phyloP scores from a whole-genome alignment of 2,888 invertebrate genomes.

The Deilephila elpenor region DNA sequence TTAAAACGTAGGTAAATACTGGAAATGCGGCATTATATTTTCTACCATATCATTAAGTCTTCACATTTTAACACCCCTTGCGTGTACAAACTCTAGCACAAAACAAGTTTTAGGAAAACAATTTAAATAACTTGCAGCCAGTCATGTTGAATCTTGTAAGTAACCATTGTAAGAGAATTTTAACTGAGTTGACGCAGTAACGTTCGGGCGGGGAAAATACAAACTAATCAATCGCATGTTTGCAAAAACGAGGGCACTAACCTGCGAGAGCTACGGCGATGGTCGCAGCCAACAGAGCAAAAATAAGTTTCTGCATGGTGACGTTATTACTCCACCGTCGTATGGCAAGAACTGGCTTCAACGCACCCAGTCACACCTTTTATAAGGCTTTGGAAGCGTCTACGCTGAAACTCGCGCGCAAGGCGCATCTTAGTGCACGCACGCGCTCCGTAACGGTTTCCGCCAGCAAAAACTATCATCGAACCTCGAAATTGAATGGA shows the following conservation, averaged over 20 bases:
- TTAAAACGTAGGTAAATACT: background rate
- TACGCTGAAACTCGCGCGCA: conserved; percentile 51
- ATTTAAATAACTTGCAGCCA: background rate
- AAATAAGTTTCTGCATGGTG: conserved; percentile 67
- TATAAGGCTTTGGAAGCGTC: conserved; percentile 65
- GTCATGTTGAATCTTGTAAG: background rate
- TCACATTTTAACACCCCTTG: conserved; percentile 14
- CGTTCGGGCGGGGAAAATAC: conserved; percentile 46
- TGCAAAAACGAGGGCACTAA: conserved; percentile 79
- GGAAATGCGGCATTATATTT: background rate
- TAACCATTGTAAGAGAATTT: background rate
- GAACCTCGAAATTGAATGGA: conserved; percentile 46
- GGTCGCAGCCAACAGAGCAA: conserved; percentile 68
- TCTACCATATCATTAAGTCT: background rate
- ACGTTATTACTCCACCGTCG: conserved; percentile 60
- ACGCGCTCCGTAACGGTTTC: conserved; percentile 66
- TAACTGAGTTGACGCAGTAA: background rate
- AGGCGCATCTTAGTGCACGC: conserved; percentile 57
- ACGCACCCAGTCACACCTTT: conserved; percentile 57
- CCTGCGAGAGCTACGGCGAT: conserved; percentile 75
- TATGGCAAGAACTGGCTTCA: conserved; percentile 69
- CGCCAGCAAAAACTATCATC: conserved; percentile 61
- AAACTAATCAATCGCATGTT: conserved; percentile 49
- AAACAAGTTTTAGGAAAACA: conserved; percentile 3
- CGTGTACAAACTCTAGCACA: background rate